phyloP scores from a whole-genome alignment of 2,888 invertebrate species.

The Plebejus anna region DNA sequence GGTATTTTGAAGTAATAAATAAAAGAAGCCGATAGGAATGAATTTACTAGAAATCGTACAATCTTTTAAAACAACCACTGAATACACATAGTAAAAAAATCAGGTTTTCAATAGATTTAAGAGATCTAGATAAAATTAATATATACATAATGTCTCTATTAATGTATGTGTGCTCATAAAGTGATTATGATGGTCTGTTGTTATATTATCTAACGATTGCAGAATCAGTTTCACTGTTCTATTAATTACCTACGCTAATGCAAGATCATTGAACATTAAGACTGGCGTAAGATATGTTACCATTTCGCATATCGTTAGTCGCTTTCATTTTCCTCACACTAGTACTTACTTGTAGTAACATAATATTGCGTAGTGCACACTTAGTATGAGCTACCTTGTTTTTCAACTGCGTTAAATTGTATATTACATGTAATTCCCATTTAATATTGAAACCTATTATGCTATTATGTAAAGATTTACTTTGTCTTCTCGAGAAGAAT shows the following conservation, averaged over 20 bases:
- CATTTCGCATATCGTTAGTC: conserved; percentile 12
- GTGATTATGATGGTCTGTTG: neutral
- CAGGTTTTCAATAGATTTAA: too few species aligned
- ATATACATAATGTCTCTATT: neutral
- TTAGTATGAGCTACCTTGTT: neutral
- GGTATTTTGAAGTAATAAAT: too few species aligned
- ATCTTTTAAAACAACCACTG: neutral
- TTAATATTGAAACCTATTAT: neutral
- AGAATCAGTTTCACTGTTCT: neutral
- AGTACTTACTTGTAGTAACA: neutral
- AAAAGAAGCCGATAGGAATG: neutral
- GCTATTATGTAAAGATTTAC: neutral
- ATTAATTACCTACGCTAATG: conserved; percentile 15
- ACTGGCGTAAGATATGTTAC: conserved; percentile 12
- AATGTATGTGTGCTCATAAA: neutral
- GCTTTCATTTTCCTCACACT: neutral
- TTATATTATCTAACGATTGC: neutral
- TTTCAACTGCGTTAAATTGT: neutral
- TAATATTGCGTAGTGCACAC: neutral
- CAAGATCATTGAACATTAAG: conserved; percentile 15
- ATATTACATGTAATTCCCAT: neutral
- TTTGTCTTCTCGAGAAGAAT: neutral
- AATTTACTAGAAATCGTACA: neutral
- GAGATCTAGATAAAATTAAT: too few species aligned
- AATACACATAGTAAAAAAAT: neutral